Evolutionary conservation across 53 echinoderm and acorn worm genomes (phyloP).

Genomic region (Crossaster papposus): DNA sequence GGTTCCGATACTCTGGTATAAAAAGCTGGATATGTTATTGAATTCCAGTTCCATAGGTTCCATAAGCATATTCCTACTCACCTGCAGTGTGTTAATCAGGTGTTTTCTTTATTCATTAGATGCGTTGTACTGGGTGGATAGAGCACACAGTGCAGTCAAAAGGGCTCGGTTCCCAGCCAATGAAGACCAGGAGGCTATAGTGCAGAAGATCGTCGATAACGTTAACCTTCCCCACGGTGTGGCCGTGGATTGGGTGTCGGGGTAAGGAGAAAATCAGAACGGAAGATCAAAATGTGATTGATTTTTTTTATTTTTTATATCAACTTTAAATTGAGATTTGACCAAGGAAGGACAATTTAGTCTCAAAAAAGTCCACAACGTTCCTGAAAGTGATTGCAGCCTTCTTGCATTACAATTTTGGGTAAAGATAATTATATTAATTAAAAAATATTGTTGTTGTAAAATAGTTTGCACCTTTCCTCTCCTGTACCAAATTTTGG

Average conservation of each 20-base stretch:
- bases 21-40: too few relatives aligned
- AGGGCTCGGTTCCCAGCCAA: conserved; percentile 49
- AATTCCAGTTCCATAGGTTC: too few relatives aligned
- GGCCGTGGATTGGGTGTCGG: conserved; percentile 84
- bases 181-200: not conserved
- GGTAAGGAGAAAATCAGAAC: conserved; percentile 57
- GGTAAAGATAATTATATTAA: too few relatives aligned
- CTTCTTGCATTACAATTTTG: too few relatives aligned
- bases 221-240: conserved; percentile 68
- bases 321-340: not conserved
- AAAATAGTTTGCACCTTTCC: too few relatives aligned
- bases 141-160: conserved; percentile 54
- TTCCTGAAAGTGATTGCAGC: too few relatives aligned
- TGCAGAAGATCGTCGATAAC: conserved; percentile 13
- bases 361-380: too few relatives aligned
- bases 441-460: too few relatives aligned
- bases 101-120: not conserved
- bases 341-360: too few relatives aligned
- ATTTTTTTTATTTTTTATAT: not conserved
- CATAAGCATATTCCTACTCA: not conserved
- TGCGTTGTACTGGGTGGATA: conserved; percentile 82
- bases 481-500: too few relatives aligned
- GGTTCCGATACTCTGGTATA: too few relatives aligned
- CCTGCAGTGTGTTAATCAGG: too few relatives aligned
- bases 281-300: not conserved